Evolutionary conservation across 2,113 vertebrate species (phyloP).

Genomic region (Gasterosteus aculeatus): DNA sequence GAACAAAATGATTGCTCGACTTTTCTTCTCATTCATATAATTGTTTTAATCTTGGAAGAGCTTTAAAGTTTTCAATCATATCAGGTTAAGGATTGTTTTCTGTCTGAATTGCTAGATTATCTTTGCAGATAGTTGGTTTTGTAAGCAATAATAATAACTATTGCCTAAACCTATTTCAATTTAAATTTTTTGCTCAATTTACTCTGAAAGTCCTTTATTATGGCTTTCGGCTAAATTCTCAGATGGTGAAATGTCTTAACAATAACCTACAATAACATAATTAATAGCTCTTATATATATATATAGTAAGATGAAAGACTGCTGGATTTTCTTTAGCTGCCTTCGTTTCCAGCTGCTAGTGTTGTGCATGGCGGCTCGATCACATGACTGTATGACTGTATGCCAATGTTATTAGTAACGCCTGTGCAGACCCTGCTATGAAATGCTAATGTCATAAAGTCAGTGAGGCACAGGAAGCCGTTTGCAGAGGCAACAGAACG

Average conservation of each 20-base stretch:
- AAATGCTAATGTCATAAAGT: not conserved
- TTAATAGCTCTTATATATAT: not conserved
- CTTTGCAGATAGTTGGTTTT: not conserved
- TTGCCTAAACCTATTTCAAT: not conserved
- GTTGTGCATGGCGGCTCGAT: not conserved
- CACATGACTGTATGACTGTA: not conserved
- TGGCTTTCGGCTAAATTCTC: not conserved
- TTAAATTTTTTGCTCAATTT: no score
- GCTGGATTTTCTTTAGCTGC: not conserved
- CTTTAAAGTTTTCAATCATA: constrained; percentile 4
- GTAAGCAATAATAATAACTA: not conserved
- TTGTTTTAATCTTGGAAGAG: not conserved
- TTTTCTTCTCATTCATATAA: not conserved
- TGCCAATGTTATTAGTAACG: not conserved
- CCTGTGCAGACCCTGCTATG: not conserved
- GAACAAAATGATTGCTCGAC: not conserved
- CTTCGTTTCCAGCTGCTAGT: not conserved
- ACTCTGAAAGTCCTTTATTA: not conserved
- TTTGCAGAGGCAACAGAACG: not conserved
- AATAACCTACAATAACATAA: not conserved
- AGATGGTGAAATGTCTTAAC: not conserved
- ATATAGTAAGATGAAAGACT: no score
- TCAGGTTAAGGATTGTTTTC: constrained; percentile 3
- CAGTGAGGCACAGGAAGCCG: not conserved
- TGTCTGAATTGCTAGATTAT: not conserved